Conservation (phyloP, 2,797 vertebrate species). For the Sebastolobus alascanus region DNA sequence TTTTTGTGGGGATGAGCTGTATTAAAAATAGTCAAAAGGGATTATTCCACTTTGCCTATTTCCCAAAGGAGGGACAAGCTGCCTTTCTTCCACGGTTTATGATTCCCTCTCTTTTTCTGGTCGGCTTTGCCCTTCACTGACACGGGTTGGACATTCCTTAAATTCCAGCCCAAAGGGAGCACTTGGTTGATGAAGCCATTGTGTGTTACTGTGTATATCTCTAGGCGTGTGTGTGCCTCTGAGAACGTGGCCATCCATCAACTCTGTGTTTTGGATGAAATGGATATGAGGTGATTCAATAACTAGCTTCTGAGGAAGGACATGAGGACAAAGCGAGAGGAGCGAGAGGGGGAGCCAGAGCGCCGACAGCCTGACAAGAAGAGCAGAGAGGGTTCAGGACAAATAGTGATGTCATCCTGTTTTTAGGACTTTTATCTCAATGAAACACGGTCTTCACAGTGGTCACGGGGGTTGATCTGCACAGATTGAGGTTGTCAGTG, state of each 20-base stretch:
- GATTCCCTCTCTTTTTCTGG: not conserved
- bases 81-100: not conserved
- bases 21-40: conserved; percentile 23
- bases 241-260: conserved; percentile 17
- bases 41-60: conserved; percentile 15
- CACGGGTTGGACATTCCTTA: conserved; percentile 55
- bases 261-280: conserved; percentile 46
- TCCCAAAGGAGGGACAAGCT: conserved; percentile 17
- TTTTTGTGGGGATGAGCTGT: conserved; percentile 15
- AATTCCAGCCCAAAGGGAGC: conserved; percentile 54
- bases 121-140: conserved; percentile 41
- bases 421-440: conserved; percentile 59
- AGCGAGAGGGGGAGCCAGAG: conserved; percentile 19
- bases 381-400: conserved; percentile 24
- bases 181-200: conserved; percentile 59
- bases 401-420: conserved; percentile 66
- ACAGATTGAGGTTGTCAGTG: conserved; percentile 36
- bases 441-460: conserved; percentile 55
- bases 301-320: conserved; percentile 30
- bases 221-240: not conserved
- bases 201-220: not conserved
- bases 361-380: conserved; percentile 19
- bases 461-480: conserved; percentile 51
- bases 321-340: conserved; percentile 8
- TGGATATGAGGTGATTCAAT: conserved; percentile 41